These are phyloP conservation scores for Pseudorhombus dupliciocellatus DNA, from an alignment of 2,113 vertebrate genomes.

Conservation along the genomic window DNA sequence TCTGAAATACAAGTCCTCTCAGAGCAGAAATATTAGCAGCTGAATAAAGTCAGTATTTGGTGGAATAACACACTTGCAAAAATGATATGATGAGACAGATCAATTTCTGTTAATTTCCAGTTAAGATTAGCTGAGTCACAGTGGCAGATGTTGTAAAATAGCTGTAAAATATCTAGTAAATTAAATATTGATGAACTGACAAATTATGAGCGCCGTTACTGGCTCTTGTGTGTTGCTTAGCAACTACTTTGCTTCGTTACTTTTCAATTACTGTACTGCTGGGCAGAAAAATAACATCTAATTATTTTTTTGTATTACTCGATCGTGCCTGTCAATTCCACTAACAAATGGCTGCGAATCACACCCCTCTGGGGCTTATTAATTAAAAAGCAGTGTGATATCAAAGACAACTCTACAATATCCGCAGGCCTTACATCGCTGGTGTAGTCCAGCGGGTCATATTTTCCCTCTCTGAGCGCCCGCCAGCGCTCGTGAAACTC, in stretches of 20 bases:
- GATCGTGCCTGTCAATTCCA: slow-evolving; percentile 31
- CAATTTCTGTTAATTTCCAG: slow-evolving; percentile 50
- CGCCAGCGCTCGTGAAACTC: slow-evolving; percentile 80
- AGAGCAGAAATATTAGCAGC: background rate
- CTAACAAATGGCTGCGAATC: slow-evolving; percentile 30
- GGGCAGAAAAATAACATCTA: slow-evolving; percentile 56
- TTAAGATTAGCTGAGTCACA: slow-evolving; percentile 38
- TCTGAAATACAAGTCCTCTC: background rate
- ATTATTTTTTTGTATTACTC: slow-evolving; percentile 56
- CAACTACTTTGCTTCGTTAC: slow-evolving; percentile 50
- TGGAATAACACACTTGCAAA: slow-evolving; percentile 26
- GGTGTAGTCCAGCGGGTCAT: slow-evolving; percentile 77
- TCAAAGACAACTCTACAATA: slow-evolving; percentile 24
- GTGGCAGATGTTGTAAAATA: slow-evolving; percentile 43
- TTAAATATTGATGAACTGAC: slow-evolving; percentile 62
- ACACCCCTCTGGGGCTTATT: slow-evolving; percentile 11
- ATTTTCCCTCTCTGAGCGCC: slow-evolving; percentile 81
- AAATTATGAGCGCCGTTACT: slow-evolving; percentile 40
- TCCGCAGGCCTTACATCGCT: slow-evolving; percentile 59
- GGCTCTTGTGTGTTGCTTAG: slow-evolving; percentile 56
- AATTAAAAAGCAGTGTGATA: slow-evolving; percentile 36
- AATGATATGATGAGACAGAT: slow-evolving; percentile 32
- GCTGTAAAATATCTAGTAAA: slow-evolving; percentile 51
- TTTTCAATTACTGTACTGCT: slow-evolving; percentile 63
- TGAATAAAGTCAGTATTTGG: slow-evolving; percentile 35